Evolutionary conservation across 2,888 invertebrate genomes (phyloP).

Genomic region (Aquatica leii): DNA sequence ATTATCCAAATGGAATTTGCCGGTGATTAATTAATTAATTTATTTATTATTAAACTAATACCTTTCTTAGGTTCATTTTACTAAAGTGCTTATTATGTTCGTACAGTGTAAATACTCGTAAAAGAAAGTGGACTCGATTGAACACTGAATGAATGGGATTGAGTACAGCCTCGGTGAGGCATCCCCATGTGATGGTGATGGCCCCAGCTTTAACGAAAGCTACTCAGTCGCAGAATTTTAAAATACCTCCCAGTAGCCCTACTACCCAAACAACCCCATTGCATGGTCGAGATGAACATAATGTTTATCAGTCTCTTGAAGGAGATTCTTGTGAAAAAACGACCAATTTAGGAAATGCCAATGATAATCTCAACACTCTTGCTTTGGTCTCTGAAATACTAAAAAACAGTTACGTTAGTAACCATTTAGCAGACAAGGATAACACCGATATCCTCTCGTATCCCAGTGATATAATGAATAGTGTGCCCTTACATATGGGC

Average conservation of each 20-base stretch:
- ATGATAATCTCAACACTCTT: conserved; percentile 50
- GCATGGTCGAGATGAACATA: conserved; percentile 35
- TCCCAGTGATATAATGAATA: conserved; percentile 60
- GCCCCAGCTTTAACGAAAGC: conserved; percentile 92
- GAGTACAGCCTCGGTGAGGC: conserved; percentile 65
- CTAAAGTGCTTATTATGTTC: conserved; percentile 16
- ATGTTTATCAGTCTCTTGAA: conserved; percentile 26
- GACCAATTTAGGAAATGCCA: conserved; percentile 38
- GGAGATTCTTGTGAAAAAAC: conserved; percentile 27
- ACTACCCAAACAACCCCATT: conserved; percentile 51
- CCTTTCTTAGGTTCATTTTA: not conserved
- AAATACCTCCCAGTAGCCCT: conserved; percentile 55
- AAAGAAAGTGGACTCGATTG: conserved; percentile 44
- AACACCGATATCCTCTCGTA: conserved; percentile 39
- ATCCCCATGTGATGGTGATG: conserved; percentile 80
- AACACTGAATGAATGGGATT: conserved; percentile 63
- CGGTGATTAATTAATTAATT: conserved; percentile 51
- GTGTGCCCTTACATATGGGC: conserved; percentile 66
- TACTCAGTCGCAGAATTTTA: conserved; percentile 63
- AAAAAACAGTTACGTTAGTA: conserved; percentile 44
- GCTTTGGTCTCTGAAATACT: conserved; percentile 51
- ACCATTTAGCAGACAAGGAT: conserved; percentile 51
- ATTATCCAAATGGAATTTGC: conserved; percentile 53
- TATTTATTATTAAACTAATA: conserved; percentile 14
- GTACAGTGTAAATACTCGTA: conserved; percentile 27